A percentile compares a stretch with the other conserved stretches of the same genome.
These are phyloP conservation scores for Bubo scandiacus DNA, from an alignment of 2,113 vertebrate species.

Conservation along the genomic window DNA sequence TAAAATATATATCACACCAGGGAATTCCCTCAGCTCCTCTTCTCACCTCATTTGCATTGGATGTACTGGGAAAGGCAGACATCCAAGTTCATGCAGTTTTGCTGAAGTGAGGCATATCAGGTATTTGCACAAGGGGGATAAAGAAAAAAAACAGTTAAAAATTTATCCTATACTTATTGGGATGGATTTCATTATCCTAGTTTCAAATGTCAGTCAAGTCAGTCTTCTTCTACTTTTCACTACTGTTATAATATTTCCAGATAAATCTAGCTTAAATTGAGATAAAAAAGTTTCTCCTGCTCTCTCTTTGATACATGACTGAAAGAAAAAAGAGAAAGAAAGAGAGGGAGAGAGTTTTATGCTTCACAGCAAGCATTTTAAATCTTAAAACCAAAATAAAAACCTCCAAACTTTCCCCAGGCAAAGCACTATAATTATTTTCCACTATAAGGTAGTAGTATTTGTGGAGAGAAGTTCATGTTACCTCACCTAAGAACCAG, in stretches of 20 bases:
- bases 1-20: neutral
- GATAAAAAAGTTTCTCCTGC: neutral
- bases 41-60: neutral
- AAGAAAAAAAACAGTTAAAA: neutral
- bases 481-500: neutral
- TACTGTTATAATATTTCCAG: neutral
- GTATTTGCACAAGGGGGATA: neutral
- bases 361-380: neutral
- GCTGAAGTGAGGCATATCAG: neutral
- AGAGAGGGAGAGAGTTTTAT: neutral
- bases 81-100: neutral
- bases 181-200: neutral
- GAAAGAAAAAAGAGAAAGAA: neutral
- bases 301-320: neutral
- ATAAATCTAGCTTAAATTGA: neutral
- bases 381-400: neutral
- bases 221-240: neutral
- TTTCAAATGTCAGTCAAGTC: neutral
- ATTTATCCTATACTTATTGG: neutral
- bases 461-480: neutral
- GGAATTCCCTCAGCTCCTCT: neutral
- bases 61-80: neutral
- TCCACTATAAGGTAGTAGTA: neutral
- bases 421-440: neutral
- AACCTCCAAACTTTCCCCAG: rapidly evolving